Evolutionary conservation across 2,888 invertebrate genomes (phyloP).

Genomic region (Amiota mariae): DNA sequence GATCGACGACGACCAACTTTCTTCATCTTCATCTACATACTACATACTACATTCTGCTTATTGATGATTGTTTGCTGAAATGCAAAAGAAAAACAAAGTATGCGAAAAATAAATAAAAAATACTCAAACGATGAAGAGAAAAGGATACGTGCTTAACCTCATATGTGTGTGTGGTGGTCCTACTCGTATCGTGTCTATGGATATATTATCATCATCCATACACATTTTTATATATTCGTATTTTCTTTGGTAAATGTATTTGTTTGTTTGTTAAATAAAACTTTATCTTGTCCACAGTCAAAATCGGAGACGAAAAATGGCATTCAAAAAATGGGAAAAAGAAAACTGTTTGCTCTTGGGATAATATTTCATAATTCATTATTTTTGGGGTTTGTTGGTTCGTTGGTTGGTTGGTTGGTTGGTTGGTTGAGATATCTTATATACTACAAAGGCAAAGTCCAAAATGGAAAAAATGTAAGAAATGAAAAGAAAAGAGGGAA

Average conservation of each 20-base stretch:
- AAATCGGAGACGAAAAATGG: constrained; percentile 13
- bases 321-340: constrained; percentile 7
- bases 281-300: constrained; percentile 22
- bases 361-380: constrained; percentile 39
- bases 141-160: constrained; percentile 12
- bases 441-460: not conserved
- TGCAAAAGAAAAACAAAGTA: constrained; percentile 33
- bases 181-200: no score
- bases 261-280: constrained; percentile 39
- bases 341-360: constrained; percentile 28
- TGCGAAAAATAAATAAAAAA: not conserved
- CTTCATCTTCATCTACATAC: not conserved
- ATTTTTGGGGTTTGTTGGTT: not conserved
- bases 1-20: constrained; percentile 12
- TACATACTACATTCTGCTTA: constrained; percentile 32
- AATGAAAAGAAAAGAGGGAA: constrained; percentile 18
- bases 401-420: no score
- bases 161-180: not conserved
- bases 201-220: no score
- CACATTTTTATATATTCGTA: no score
- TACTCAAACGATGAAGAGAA: not conserved
- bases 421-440: no score
- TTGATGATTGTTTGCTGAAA: constrained; percentile 47
- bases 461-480: not conserved
- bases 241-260: constrained; percentile 1